phyloP scores from a whole-genome alignment of 2,888 invertebrate species.

The Strigamia crassipes region DNA sequence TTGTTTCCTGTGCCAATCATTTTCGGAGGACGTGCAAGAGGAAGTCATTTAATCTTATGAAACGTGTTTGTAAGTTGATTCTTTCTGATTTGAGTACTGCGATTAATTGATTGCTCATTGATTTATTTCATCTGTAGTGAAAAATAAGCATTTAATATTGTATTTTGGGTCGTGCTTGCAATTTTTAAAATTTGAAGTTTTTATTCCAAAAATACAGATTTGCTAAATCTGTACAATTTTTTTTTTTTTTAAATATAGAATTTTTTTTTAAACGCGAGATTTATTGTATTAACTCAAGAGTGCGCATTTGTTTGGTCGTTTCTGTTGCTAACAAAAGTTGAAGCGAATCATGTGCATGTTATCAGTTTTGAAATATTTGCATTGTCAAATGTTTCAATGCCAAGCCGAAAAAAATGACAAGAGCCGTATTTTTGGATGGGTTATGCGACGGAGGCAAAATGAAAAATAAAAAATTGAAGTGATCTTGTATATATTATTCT shows the following conservation, averaged over 20 bases:
- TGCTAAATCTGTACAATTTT: no score
- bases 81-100: no score
- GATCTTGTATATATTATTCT: conserved; percentile 21
- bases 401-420: not conserved
- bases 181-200: no score
- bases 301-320: conserved; percentile 5
- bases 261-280: not conserved
- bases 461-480: not conserved
- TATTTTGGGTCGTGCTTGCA: no score
- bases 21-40: not conserved
- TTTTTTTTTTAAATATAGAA: no score
- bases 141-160: no score
- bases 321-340: not conserved
- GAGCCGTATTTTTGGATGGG: conserved; percentile 7
- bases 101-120: no score
- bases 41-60: not conserved
- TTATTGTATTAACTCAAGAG: not conserved
- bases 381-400: conserved; percentile 10
- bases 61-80: not conserved
- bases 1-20: conserved; percentile 21
- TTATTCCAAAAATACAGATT: no score
- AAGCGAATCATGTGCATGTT: not conserved
- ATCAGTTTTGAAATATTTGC: conserved; percentile 16
- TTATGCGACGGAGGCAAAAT: not conserved
- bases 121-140: no score